phyloP scores from a whole-genome alignment of 2,797 vertebrate genomes.

The Chromobotia macracanthus region DNA sequence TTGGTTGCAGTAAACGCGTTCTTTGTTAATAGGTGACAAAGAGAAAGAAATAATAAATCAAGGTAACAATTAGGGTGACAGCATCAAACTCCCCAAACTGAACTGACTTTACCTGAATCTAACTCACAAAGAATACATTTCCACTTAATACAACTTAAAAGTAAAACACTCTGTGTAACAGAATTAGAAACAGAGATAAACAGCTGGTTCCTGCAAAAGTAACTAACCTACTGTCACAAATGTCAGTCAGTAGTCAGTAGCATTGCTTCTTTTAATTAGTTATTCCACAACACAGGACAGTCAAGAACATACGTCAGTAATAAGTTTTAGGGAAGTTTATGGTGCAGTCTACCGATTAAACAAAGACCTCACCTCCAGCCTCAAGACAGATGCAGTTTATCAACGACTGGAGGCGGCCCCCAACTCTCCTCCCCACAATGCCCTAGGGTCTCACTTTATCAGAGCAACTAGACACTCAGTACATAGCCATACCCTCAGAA shows the following conservation, averaged over 20 bases:
- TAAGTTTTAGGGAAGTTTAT: neutral
- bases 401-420: slow-evolving; percentile 11
- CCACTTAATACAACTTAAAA: neutral
- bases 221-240: neutral
- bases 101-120: neutral
- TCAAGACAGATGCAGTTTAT: slow-evolving; percentile 39
- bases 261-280: neutral
- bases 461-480: slow-evolving; percentile 46
- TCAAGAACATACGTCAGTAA: neutral
- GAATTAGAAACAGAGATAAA: neutral
- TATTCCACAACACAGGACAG: neutral
- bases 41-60: neutral
- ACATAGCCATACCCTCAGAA: slow-evolving; percentile 45
- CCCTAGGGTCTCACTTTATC: slow-evolving; percentile 41
- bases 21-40: neutral
- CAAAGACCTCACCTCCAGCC: slow-evolving; percentile 46
- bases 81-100: neutral
- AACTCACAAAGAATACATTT: neutral
- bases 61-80: neutral
- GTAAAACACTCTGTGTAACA: neutral
- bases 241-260: too few species aligned
- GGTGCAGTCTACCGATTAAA: slow-evolving; percentile 20
- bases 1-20: slow-evolving; percentile 2
- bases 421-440: slow-evolving; percentile 50
- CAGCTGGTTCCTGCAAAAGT: neutral